These are phyloP conservation scores for Microplitis demolitor DNA, from an alignment of 1,140 invertebrate species.

Conservation along the genomic window DNA sequence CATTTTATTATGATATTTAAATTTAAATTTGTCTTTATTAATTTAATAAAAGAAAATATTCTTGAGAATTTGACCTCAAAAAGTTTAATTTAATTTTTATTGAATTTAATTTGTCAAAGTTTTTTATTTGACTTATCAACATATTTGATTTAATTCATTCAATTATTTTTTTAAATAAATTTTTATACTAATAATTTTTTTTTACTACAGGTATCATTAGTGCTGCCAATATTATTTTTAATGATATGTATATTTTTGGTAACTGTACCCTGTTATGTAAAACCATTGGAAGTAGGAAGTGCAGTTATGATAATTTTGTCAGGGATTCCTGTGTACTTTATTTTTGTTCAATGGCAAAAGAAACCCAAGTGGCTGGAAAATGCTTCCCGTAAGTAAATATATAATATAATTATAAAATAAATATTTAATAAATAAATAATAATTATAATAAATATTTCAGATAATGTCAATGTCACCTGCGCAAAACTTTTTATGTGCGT, in stretches of 20 bases:
- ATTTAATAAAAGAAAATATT: neutral
- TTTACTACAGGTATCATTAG: constrained; percentile 65
- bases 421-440: constrained; percentile 21
- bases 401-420: constrained; percentile 1
- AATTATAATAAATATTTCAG: constrained; percentile 53
- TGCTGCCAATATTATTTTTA: constrained; percentile 84
- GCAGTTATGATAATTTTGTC: constrained; percentile 83
- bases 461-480: constrained; percentile 70
- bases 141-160: neutral
- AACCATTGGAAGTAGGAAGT: constrained; percentile 81
- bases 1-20: constrained; percentile 1
- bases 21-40: neutral
- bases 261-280: constrained; percentile 77
- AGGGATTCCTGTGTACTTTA: constrained; percentile 88
- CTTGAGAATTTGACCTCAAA: too few species aligned
- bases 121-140: neutral
- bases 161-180: neutral
- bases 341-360: constrained; percentile 85
- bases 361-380: constrained; percentile 67
- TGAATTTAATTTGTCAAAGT: neutral
- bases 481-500: constrained; percentile 78
- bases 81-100: too few species aligned
- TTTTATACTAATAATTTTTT: neutral
- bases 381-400: constrained; percentile 33
- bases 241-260: constrained; percentile 84